Conservation (phyloP, 2,113 vertebrate genomes). For the Callithrix jacchus region DNA sequence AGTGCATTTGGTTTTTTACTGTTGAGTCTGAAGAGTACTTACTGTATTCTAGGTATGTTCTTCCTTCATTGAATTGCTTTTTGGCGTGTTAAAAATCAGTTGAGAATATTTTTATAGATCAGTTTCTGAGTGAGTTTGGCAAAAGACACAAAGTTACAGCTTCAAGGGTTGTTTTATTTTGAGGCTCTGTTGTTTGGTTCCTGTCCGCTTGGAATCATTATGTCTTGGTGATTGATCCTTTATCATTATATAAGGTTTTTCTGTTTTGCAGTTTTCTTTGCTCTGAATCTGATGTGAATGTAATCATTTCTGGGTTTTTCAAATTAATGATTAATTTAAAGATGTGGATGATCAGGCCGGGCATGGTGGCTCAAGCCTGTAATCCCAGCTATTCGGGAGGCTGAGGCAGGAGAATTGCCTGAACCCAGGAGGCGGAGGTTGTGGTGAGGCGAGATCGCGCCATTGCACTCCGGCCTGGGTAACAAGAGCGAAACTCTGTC, state of each 20-base stretch:
- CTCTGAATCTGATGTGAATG: not conserved
- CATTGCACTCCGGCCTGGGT: too few species aligned
- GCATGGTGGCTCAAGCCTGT: too few species aligned
- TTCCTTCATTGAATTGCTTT: not conserved
- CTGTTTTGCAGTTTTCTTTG: not conserved
- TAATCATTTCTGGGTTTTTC: not conserved
- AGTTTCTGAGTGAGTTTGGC: not conserved
- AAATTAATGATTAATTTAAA: not conserved
- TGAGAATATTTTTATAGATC: not conserved
- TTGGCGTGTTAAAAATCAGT: not conserved
- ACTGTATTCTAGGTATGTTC: not conserved
- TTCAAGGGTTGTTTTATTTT: not conserved
- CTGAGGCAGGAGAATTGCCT: too few species aligned
- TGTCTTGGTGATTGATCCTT: not conserved
- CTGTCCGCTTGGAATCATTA: not conserved
- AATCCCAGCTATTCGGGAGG: too few species aligned
- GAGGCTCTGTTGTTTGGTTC: not conserved
- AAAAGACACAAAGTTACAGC: too few species aligned
- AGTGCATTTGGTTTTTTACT: not conserved
- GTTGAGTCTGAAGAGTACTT: not conserved
- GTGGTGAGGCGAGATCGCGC: too few species aligned
- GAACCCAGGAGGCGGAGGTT: too few species aligned
- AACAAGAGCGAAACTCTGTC: too few species aligned
- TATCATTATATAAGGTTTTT: not conserved
- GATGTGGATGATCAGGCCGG: not conserved